A percentile compares a stretch with the other conserved stretches of the same genome.
phyloP scores from a whole-genome alignment of 2,888 invertebrate species.

The Pseudococcus viburni region DNA sequence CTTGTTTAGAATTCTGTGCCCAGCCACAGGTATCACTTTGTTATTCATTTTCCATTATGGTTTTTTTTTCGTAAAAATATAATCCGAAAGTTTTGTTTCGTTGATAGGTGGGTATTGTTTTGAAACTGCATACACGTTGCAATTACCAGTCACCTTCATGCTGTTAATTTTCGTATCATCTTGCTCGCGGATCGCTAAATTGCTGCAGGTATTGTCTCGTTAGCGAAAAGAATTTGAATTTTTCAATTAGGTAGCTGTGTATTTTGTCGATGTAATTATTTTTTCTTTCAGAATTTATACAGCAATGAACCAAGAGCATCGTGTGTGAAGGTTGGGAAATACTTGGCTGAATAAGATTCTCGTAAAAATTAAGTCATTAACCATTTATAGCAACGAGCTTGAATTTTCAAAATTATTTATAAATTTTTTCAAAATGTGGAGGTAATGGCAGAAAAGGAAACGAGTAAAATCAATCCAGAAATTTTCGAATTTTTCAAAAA shows the following conservation, averaged over 20 bases:
- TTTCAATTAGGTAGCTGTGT: not conserved
- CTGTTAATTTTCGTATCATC: constrained; percentile 48
- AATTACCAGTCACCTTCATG: constrained; percentile 53
- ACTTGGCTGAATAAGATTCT: not conserved
- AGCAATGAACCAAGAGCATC: not conserved
- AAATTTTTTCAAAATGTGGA: no score
- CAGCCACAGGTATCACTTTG: not conserved
- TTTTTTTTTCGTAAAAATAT: constrained; percentile 18
- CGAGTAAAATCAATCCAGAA: no score
- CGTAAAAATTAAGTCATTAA: not conserved
- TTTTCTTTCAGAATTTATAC: not conserved
- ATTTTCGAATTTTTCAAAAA: no score
- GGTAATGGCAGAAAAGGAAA: no score
- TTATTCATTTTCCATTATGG: not conserved
- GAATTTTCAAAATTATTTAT: not conserved
- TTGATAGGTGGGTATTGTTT: constrained; percentile 21
- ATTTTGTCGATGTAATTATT: constrained; percentile 21
- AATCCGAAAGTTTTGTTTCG: not conserved
- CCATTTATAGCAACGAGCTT: not conserved
- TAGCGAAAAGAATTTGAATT: not conserved
- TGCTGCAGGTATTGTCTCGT: constrained; percentile 24
- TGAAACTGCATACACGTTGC: constrained; percentile 36
- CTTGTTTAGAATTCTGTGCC: constrained; percentile 11
- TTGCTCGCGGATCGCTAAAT: constrained; percentile 9
- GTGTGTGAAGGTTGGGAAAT: constrained; percentile 40